Evolutionary conservation across 2,113 vertebrate species (phyloP).

Genomic region (Malurus alboscapulatus): DNA sequence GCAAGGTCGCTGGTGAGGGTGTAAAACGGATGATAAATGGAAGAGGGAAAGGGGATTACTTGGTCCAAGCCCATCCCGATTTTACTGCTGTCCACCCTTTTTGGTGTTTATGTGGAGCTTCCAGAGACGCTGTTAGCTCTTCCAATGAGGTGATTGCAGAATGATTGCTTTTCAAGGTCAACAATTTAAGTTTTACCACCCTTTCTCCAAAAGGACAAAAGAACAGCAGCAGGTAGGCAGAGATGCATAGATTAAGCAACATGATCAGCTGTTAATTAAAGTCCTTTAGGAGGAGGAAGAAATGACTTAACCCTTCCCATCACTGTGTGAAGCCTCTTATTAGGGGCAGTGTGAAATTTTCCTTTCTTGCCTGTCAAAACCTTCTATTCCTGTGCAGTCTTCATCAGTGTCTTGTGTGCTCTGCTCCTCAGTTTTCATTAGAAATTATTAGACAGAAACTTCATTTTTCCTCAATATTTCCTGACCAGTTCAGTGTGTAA

Average conservation of each 20-base stretch:
- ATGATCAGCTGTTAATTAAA: constrained; percentile 46
- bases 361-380: not conserved
- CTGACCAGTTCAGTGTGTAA: constrained; percentile 6
- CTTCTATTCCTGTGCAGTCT: not conserved
- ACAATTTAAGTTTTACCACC: constrained; percentile 38
- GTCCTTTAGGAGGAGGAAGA: not conserved
- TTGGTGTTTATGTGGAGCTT: constrained; percentile 7
- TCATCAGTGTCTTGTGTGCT: not conserved
- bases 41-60: not conserved
- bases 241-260: constrained; percentile 54
- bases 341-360: not conserved
- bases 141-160: constrained; percentile 18
- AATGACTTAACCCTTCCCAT: constrained; percentile 24
- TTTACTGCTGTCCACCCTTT: constrained; percentile 19
- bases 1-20: not conserved
- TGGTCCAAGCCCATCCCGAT: not conserved
- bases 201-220: constrained; percentile 41
- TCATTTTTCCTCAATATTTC: constrained; percentile 11
- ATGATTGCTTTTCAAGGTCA: constrained; percentile 59
- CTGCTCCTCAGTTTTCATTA: not conserved
- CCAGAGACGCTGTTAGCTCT: not conserved
- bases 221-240: constrained; percentile 31
- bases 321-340: not conserved
- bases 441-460: constrained; percentile 3
- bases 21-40: not conserved